Base-by-base conservation (phyloP, 2,888 invertebrate genomes). In the Nomada lathburiana region DNA sequence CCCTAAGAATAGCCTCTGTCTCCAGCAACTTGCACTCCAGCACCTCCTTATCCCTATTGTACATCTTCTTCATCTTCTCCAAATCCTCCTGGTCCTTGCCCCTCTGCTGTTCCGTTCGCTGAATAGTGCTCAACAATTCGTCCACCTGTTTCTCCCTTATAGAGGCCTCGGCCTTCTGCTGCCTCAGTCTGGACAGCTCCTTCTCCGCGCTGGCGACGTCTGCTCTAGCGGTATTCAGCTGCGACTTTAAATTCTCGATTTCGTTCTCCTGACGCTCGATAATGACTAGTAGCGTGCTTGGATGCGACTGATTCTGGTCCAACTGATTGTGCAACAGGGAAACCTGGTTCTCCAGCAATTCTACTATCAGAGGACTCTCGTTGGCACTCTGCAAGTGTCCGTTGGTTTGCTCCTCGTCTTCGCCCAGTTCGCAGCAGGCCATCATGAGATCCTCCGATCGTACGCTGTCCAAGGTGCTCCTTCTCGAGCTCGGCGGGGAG, bases 51-150 rank as follows among this genome's bases (percentile, higher is more conserved):
- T 97, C 96, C 89, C 95, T 95, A 84, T 94, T 95, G 82, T 95
- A 96, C 86, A 96, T 93, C 87, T 95, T 95, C 90, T 95, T 96
- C 81, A 96, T 94, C 52, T 95, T 94, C 85, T 96, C 95, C 82
- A 96, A 92, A 85, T 95, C 96, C 91, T 97, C 97, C 74, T 96
- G 95, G 93, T 97, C 97, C 85, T 96, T 94, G 81, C 96, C 96
- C 73, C 97, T 93, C 93, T 97, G 97, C 86, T 96, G 96, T 92
- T 98, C 97, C 82, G 96, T 97, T 89, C 96, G 96, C 91, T 98
- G 97, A 77, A 98, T 94, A n/a, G 96, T 95, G 60, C 95, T 95
- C 59, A 98, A 95, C 84, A 98, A 94, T 88, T 98, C 97, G 86
- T 97, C 97, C 94, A 97, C 96, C 92, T 96, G 96, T 89, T 96